A percentile compares a stretch with the other conserved stretches of the same genome.
Conservation (phyloP, 2,888 invertebrate species). For the Parochlus steinenii region DNA sequence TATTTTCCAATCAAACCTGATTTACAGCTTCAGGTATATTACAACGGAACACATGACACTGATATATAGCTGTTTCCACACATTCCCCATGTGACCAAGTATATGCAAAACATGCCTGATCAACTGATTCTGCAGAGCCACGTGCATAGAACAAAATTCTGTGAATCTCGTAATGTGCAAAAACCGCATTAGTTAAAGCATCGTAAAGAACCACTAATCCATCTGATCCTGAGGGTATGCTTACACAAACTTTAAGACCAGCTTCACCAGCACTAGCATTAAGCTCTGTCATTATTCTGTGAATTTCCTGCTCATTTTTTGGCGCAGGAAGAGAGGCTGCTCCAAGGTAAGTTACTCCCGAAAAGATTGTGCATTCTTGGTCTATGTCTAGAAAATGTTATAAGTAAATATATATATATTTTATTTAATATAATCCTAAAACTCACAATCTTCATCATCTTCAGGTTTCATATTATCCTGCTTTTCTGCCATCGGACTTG, state of each 20-base stretch:
- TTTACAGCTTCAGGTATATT: conserved; percentile 84
- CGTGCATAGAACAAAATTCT: conserved; percentile 90
- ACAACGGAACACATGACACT: conserved; percentile 95
- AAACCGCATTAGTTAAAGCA: conserved; percentile 61
- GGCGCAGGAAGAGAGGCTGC: conserved; percentile 83
- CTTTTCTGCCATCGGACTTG: conserved; percentile 39
- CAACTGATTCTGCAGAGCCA: conserved; percentile 63
- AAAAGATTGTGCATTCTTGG: conserved; percentile 82
- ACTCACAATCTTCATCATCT: conserved; percentile 54
- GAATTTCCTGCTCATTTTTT: conserved; percentile 82
- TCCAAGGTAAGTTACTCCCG: conserved; percentile 84
- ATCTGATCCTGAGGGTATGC: conserved; percentile 83
- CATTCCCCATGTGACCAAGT: conserved; percentile 91
- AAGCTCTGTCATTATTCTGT: conserved; percentile 80
- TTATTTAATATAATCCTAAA: conserved; percentile 7
- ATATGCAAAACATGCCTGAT: conserved; percentile 93
- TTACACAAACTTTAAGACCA: conserved; percentile 78
- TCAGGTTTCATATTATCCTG: conserved; percentile 67
- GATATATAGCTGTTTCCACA: conserved; percentile 74
- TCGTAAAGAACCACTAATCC: conserved; percentile 84
- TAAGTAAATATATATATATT: not conserved
- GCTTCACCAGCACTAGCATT: conserved; percentile 48
- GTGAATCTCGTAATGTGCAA: conserved; percentile 79
- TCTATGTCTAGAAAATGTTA: conserved; percentile 41
- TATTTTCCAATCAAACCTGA: conserved; percentile 31